phyloP scores from a whole-genome alignment of 2,888 invertebrate genomes.

The Agrochola circellaris region DNA sequence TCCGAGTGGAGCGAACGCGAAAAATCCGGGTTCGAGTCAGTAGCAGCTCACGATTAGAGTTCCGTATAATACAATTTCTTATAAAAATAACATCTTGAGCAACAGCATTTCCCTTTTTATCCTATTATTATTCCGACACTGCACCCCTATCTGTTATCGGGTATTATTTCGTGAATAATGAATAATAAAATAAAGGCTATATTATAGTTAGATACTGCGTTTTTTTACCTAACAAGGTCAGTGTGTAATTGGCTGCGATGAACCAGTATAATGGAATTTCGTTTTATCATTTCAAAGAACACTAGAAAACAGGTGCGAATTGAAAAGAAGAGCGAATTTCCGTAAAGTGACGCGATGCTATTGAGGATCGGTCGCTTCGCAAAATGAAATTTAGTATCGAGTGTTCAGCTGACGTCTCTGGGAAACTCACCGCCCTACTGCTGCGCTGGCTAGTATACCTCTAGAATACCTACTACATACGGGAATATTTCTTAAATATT shows the following conservation, averaged over 20 bases:
- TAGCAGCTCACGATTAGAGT: constrained; percentile 68
- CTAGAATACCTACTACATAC: neutral
- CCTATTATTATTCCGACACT: constrained; percentile 60
- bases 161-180: constrained; percentile 35
- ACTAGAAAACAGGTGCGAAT: constrained; percentile 49
- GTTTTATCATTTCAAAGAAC: constrained; percentile 35
- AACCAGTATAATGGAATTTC: constrained; percentile 10
- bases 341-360: constrained; percentile 72
- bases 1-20: constrained; percentile 77
- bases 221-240: constrained; percentile 3
- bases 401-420: constrained; percentile 61
- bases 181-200: constrained; percentile 26
- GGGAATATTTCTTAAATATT: neutral
- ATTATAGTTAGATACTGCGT: constrained; percentile 7
- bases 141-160: constrained; percentile 33
- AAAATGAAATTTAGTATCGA: constrained; percentile 81
- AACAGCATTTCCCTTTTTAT: constrained; percentile 59
- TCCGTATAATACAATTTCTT: constrained; percentile 65
- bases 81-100: constrained; percentile 61
- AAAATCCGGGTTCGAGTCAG: constrained; percentile 75
- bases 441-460: neutral
- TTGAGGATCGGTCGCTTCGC: constrained; percentile 73
- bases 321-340: constrained; percentile 66
- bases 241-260: constrained; percentile 18
- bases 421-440: constrained; percentile 35